Base-by-base conservation (phyloP, 2,888 invertebrate genomes). In the Bombyx huttoni region DNA sequence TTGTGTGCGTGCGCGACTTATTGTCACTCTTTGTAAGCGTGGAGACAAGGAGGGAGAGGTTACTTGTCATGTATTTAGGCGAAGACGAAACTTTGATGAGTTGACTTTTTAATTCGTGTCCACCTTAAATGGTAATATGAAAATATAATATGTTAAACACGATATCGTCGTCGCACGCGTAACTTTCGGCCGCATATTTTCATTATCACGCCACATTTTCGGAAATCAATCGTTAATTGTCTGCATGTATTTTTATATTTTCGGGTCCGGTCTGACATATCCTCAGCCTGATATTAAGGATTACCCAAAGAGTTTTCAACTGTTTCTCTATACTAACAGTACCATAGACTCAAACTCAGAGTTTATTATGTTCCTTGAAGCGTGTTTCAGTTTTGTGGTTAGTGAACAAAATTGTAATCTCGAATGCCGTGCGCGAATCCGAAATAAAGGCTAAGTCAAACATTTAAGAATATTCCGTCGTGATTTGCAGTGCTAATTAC, bases 51-150 rank as follows among this genome's bases (percentile, higher is more conserved):
- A 79, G 85, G 84, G 83, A 82, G 78, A 76, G 75, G 78, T 78
- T 78, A 83, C 82, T 86, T 85, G 86, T 80, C 82, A 88, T 86
- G 87, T 85, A 84, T 87, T 87, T 83, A 83, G 87, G 85, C 81
- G 76, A 86, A 83, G 80, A 80, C 77, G 72, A 76, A 77, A 80
- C 76, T 78, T 79, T 85, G 80, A 85, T 79, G 83, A 81, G 79
- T 80, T 79, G 75, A 81, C 77, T 85, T 84, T 83, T 85, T 81
- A 82, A 84, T 82, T 82, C 81, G 76, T 78, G 75, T 75, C 67
- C 63, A 71, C 68, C 73, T 68, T 76, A 67, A 68, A 73, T 67
- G 67, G 67, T 65, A 58, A 67, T 69, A 60, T 64, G 58, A 65
- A 71, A 69, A 67, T 63, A 62, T 58, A 46, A 48, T 24, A 48